phyloP scores from a whole-genome alignment of 2,888 invertebrate genomes.

The Argyra leucocephala region DNA sequence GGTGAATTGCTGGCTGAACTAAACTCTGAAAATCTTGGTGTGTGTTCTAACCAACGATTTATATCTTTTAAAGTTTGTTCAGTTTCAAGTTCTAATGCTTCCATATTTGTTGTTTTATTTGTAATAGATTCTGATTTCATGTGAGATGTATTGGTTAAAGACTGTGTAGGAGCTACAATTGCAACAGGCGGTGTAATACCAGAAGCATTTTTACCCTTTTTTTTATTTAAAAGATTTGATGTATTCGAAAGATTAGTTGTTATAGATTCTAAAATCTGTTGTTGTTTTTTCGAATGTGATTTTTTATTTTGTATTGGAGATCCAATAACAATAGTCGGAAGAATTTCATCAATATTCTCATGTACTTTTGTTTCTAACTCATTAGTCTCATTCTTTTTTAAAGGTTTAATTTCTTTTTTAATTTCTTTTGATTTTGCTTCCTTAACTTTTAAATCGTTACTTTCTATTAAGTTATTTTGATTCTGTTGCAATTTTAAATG shows the following conservation, averaged over 20 bases:
- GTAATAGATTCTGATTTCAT: background rate
- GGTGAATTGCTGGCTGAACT: constrained; percentile 73
- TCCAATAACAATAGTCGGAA: background rate
- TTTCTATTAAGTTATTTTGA: constrained; percentile 16
- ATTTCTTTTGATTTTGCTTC: constrained; percentile 21
- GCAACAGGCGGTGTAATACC: constrained; percentile 12
- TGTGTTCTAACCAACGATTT: constrained; percentile 79
- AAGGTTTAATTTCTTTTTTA: background rate
- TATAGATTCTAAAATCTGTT: constrained; percentile 18
- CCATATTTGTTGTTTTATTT: constrained; percentile 41
- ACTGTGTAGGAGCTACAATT: constrained; percentile 11
- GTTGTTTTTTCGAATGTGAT: constrained; percentile 24
- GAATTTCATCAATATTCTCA: constrained; percentile 20
- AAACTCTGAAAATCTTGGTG: constrained; percentile 64
- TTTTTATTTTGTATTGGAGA: background rate
- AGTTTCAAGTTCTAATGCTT: constrained; percentile 60
- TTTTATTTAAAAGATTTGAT: constrained; percentile 47
- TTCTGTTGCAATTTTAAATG: background rate
- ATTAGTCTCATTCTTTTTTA: background rate
- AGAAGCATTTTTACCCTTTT: constrained; percentile 25
- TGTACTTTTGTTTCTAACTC: constrained; percentile 15
- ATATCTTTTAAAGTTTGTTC: constrained; percentile 66
- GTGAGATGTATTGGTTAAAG: constrained; percentile 16
- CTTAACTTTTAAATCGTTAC: too few species aligned
- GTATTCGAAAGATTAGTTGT: constrained; percentile 22